Evolutionary conservation across 2,113 vertebrate genomes (phyloP), one percentile per base, ranked within the genome.

Genomic region (Eudorcas thomsonii): DNA sequence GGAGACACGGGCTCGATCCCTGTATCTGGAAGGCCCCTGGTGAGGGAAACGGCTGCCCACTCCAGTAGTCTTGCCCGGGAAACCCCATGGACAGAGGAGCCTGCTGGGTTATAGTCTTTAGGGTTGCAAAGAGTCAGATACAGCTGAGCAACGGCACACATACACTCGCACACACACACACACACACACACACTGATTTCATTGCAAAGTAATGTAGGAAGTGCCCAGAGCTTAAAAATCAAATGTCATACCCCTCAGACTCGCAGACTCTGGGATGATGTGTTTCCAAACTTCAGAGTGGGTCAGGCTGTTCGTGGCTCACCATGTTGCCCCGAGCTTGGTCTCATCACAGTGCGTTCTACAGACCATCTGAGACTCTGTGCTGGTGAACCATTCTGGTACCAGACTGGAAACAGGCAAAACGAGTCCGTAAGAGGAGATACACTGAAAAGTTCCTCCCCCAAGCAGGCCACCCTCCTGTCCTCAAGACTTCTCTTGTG

Each of bases 401-500:
- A 5, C 28, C 43, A 39, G 43, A 26, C 4, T 4, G 50, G 23
- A 89, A 62, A 80, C 3, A 7, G 17, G 4, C 43, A 43, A 43
- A 25, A 11, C 4, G 1, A 5, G 2, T 54, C 52, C 8, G 3
- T 16, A 19, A 64, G 45, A 39, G 30, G 55, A 77, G 14, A 48
- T 48, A 48, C 11, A 48, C 48, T 48, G 48, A 48, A 48, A 48
- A 12, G 48, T 48, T 48, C 48, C 48, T 48, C 48, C 48, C 11
- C 48, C 48, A 48, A 2, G 48, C 48, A 12, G 45, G 45, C 9
- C 45, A 48, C 45, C 45, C 50, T 5, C 78, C 43, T 11, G 39
- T 10, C 74, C 23, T 12, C 17, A 0, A 0, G 5, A 39, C 36
- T 19, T 28, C 45, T 4, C 33, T 11, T 1, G 8, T 6, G 26